A percentile compares a stretch with the other conserved stretches of the same genome.
Evolutionary conservation across 2,797 vertebrate species (phyloP).

Genomic region (Serranus cabrilla): DNA sequence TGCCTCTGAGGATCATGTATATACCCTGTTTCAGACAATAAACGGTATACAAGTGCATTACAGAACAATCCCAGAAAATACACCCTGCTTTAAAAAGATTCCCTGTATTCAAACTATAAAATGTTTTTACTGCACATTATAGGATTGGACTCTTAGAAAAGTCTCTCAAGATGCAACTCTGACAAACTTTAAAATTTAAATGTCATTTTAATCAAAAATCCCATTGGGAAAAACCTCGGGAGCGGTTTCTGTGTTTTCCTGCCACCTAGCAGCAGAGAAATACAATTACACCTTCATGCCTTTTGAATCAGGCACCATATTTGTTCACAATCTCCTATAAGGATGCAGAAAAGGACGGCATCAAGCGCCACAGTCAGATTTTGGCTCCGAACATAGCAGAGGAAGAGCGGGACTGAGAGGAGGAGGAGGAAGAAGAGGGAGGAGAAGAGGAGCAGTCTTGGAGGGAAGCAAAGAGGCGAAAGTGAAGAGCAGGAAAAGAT

Average conservation of each 20-base stretch:
- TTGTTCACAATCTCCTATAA: slow-evolving; percentile 51
- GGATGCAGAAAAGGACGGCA: slow-evolving; percentile 30
- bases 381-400: slow-evolving; percentile 27
- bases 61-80: slow-evolving; percentile 22
- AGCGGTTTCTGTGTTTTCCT: slow-evolving; percentile 43
- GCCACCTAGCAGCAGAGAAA: slow-evolving; percentile 69
- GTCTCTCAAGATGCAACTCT: not conserved
- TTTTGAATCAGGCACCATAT: slow-evolving; percentile 40
- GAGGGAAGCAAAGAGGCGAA: slow-evolving; percentile 22
- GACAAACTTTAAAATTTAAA: slow-evolving; percentile 24
- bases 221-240: slow-evolving; percentile 50
- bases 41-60: slow-evolving; percentile 41
- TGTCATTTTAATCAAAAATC: slow-evolving; percentile 29
- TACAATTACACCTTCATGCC: slow-evolving; percentile 54
- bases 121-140: not conserved
- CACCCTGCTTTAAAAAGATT: slow-evolving; percentile 36
- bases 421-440: slow-evolving; percentile 5
- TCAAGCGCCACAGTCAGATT: slow-evolving; percentile 9
- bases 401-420: slow-evolving; percentile 37
- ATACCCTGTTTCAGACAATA: slow-evolving; percentile 44
- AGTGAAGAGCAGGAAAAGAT: slow-evolving; percentile 48
- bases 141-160: not conserved
- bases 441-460: slow-evolving; percentile 10
- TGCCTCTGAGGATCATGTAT: slow-evolving; percentile 29
- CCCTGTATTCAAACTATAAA: slow-evolving; percentile 20